Evolutionary conservation across 2,888 invertebrate species (phyloP).

Genomic region (Patella ulyssiponensis): DNA sequence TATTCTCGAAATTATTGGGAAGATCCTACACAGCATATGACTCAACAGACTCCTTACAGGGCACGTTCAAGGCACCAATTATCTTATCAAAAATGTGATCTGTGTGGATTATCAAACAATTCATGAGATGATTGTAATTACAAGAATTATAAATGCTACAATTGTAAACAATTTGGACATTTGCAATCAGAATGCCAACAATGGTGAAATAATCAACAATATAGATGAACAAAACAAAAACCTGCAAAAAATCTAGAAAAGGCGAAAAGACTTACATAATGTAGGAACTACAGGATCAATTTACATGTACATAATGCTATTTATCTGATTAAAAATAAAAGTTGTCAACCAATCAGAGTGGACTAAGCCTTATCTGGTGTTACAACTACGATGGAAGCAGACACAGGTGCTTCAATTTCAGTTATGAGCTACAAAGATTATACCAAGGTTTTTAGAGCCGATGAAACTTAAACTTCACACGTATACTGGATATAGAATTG

Average conservation of each 20-base stretch:
- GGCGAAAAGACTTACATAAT: not conserved
- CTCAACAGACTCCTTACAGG: not conserved
- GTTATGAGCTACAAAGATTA: not conserved
- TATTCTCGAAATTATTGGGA: not conserved
- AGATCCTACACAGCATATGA: not conserved
- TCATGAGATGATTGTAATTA: not conserved
- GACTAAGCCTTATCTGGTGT: no score
- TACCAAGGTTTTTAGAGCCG: no score
- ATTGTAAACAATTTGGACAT: not conserved
- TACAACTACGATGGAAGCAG: no score
- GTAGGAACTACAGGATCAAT: not conserved
- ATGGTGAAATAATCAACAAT: not conserved
- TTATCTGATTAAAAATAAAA: no score
- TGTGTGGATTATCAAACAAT: not conserved
- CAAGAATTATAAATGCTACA: not conserved
- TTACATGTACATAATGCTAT: no score
- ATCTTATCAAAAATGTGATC: not conserved
- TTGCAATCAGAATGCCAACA: not conserved
- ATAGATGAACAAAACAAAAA: not conserved
- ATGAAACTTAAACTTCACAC: not conserved
- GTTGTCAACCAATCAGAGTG: no score
- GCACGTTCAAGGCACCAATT: not conserved
- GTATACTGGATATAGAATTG: not conserved
- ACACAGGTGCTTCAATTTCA: not conserved
- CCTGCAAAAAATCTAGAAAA: not conserved